These are phyloP conservation scores for Cybosia mesomella DNA, from an alignment of 2,888 invertebrate genomes.

Conservation along the genomic window DNA sequence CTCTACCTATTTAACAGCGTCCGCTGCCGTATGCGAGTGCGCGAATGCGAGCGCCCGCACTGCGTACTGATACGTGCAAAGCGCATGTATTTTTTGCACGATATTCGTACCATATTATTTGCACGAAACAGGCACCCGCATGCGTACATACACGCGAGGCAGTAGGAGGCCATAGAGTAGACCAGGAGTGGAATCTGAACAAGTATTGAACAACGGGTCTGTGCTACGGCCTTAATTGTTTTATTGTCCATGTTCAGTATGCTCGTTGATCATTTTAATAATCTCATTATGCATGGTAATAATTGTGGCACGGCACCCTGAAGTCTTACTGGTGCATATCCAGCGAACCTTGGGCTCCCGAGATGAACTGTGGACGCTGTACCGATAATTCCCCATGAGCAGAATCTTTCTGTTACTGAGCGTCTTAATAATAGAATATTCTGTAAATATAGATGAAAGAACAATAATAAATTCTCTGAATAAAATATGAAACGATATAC, in stretches of 20 bases:
- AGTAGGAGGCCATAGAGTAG: too few relatives aligned
- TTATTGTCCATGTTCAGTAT: conserved; percentile 15
- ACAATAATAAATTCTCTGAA: neutral
- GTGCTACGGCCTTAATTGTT: neutral
- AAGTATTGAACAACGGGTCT: neutral
- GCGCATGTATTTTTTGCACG: too few relatives aligned
- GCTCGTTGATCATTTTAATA: conserved; percentile 21
- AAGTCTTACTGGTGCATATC: conserved; percentile 44
- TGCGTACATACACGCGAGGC: too few relatives aligned
- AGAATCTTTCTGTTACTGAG: conserved; percentile 8
- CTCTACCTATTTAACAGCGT: too few relatives aligned
- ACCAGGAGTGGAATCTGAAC: neutral
- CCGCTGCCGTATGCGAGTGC: too few relatives aligned
- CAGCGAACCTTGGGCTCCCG: conserved; percentile 37
- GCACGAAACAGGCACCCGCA: too few relatives aligned
- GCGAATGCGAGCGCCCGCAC: too few relatives aligned
- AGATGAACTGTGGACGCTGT: conserved; percentile 26
- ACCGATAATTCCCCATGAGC: conserved; percentile 22
- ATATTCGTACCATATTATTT: too few relatives aligned
- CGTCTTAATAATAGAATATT: neutral
- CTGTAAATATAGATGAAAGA: conserved; percentile 10
- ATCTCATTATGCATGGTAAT: conserved; percentile 20
- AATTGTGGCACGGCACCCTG: conserved; percentile 50
- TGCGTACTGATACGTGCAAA: too few relatives aligned
- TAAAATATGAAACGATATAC: neutral